Evolutionary conservation across 2,888 invertebrate genomes (phyloP), one percentile per base, ranked within the genome.

Genomic region (Hemithea aestivaria): DNA sequence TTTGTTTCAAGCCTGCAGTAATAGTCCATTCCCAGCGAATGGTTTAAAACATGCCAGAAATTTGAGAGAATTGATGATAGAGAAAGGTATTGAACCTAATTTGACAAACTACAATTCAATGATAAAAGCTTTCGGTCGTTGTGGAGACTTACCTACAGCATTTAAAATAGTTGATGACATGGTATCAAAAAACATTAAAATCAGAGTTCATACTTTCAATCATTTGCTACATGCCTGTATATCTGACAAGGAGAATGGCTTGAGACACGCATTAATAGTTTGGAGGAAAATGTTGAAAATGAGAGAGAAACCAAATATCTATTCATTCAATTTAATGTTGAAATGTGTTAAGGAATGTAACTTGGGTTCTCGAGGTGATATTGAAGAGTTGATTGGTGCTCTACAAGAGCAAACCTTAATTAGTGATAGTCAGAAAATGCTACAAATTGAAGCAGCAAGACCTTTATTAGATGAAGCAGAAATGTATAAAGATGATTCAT

Each of bases 91-190:
- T 48, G 85, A 90, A 48, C 91, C 94, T 2, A 96, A 95, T 66
- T 71, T 90, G 1, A 90, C 91, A 5, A 95, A 93, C 62, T 97
- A 95, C 63, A 93, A 96, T 85, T 91, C 94, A 2, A 94, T 97
- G 93, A 94, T 97, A 20, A 97, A 96, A 87, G 95, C 96, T 1
- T 98, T 94, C 82, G 96, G 96, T 0, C 88, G 93, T 42, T 94
- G 94, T 75, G 94, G 94, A 0, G 93, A 96, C 68, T 67, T 96
- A 9, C 64, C 89, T 39, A 91, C 91, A 22, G 95, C 97, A 1
- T 97, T 96, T 73, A 68, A 89, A 63, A 71, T 97, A 38, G 94
- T 93, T 1, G 97, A 98, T 82, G 94, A 96, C 85, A 95, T 97
- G 93, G 62, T 87, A 1, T 82, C 90, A 26, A 91, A 91, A 40